phyloP scores from a whole-genome alignment of 2,888 invertebrate species.

The Portevinia maculata region DNA sequence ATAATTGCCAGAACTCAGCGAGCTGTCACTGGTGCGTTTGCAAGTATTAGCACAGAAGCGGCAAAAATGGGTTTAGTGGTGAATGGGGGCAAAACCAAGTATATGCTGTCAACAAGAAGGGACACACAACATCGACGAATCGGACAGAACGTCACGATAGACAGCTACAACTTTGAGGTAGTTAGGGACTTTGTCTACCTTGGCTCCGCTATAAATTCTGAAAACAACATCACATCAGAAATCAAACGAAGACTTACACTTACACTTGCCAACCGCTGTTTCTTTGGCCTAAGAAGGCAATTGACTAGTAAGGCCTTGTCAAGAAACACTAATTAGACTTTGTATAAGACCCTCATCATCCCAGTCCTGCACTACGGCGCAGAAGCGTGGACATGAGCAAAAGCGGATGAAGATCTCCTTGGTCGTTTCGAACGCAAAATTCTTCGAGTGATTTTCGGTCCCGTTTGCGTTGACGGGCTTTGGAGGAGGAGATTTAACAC shows the following conservation, averaged over 20 bases:
- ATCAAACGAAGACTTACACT: no score
- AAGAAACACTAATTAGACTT: background rate
- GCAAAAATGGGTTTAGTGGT: background rate
- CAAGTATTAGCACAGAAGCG: background rate
- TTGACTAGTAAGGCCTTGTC: background rate
- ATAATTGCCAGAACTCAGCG: constrained; percentile 3
- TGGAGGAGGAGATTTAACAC: no score
- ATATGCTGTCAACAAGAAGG: background rate
- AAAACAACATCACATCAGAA: background rate
- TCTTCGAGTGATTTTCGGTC: no score
- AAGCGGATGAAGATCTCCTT: no score
- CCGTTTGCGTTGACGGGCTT: no score
- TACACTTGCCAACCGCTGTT: no score
- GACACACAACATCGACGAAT: constrained; percentile 2
- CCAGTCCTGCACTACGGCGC: no score
- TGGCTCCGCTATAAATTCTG: background rate
- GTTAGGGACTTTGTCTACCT: background rate
- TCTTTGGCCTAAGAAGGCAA: background rate
- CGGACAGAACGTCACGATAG: constrained; percentile 3
- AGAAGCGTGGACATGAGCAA: no score
- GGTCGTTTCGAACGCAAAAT: no score
- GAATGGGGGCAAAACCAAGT: constrained; percentile 4
- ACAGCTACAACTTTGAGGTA: no score
- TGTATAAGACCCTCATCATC: no score
- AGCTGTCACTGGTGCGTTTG: constrained; percentile 3